Base-by-base conservation (phyloP, 2,888 invertebrate species). In the Ptilodon capucinus region DNA sequence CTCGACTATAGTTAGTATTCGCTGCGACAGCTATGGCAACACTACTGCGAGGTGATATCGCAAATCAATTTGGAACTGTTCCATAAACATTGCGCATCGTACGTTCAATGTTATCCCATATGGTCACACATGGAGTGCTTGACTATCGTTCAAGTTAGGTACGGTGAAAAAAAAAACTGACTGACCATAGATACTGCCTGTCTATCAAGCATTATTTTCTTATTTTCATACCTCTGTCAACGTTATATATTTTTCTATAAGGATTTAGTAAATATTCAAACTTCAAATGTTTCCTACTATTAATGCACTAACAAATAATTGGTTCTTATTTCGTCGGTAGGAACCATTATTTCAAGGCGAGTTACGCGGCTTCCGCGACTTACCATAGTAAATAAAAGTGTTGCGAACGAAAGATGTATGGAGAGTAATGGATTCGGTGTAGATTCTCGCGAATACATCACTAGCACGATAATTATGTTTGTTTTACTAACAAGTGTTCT, bases 1-100 rank as follows among this genome's bases (percentile, higher is more conserved):
- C 71, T 54, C 61, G 68, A 70, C 57, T 64, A 72, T 66, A 68
- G 65, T 79, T 80, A 73, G 73, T 76, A 80, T 80, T 74, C 74
- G 57, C 57, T 42, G 49, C 57, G 50, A 48, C 57, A 63, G 68
- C 60, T 51, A 56, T 59, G 44, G 48, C 56, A 64, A 60, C 60
- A 60, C 55, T 44, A 38, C 48, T 60, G 42, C 40, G 41, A 68
- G 65, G 58, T 68, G 59, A 71, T 64, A 72, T 74, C 60, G 71
- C 75, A 75, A 76, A 79, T 76, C 66, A 71, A 74, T 79, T 70
- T 62, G 35, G 34, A 46, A 50, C 45, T 48, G 36, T 40, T 38
- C 40, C 43, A 40, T 48, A 41, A 25, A 51, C 48, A 55, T 48
- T 48, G 53, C 47, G 39, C 45, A 60, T 57, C 40, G 45, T 38